Conservation (phyloP, 2,797 vertebrate species). For the Fistularia tabacaria region DNA sequence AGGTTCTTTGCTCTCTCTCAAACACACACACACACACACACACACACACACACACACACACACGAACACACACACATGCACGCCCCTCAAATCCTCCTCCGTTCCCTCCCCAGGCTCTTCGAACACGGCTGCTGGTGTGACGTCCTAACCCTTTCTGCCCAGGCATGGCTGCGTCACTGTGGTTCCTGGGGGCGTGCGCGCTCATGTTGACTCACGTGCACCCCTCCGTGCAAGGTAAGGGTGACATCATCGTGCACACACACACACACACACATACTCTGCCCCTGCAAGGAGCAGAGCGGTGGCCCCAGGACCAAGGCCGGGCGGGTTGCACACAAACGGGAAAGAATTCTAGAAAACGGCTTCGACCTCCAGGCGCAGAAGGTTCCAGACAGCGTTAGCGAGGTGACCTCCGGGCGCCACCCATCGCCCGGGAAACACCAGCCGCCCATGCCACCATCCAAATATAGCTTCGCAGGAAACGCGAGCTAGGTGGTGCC, state of each 20-base stretch:
- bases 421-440: too few relatives aligned
- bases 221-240: conserved; percentile 75
- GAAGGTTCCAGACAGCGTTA: conserved; percentile 19
- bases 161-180: conserved; percentile 73
- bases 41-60: background rate
- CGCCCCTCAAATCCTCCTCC: conserved; percentile 29
- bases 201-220: conserved; percentile 65
- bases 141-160: conserved; percentile 59
- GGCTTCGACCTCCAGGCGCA: conserved; percentile 26
- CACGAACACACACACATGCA: conserved; percentile 2
- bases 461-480: conserved; percentile 11
- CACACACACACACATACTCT: background rate
- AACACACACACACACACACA: too few relatives aligned
- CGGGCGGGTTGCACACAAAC: too few relatives aligned
- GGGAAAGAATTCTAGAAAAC: conserved; percentile 4
- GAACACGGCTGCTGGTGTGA: conserved; percentile 59
- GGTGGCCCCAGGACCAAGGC: too few relatives aligned
- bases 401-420: conserved; percentile 18
- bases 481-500: too few relatives aligned
- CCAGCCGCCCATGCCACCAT: conserved; percentile 1
- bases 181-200: conserved; percentile 72
- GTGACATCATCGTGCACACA: background rate
- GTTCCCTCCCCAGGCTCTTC: conserved; percentile 57
- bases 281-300: too few relatives aligned
- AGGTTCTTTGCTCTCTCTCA: too few relatives aligned